phyloP scores from a whole-genome alignment of 2,888 invertebrate species.

The Gonocerus acuteangulatus region DNA sequence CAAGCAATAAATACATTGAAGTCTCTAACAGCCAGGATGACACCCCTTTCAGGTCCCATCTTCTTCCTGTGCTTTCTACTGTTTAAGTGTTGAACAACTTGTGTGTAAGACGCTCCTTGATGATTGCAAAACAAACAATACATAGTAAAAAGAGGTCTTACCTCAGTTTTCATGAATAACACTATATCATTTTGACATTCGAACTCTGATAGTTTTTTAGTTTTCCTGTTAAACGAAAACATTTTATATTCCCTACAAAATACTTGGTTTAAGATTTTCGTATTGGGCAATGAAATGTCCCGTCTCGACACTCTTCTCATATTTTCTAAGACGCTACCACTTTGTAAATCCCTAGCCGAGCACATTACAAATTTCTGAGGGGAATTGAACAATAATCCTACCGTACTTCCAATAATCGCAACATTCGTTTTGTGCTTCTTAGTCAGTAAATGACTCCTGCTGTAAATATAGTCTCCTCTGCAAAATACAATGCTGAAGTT shows the following conservation, averaged over 20 bases:
- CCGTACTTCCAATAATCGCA: not conserved
- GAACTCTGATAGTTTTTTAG: not conserved
- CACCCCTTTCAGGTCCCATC: not conserved
- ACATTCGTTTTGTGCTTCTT: not conserved
- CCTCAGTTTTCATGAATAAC: not conserved
- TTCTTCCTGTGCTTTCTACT: not conserved
- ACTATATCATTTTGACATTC: not conserved
- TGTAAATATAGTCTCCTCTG: not conserved
- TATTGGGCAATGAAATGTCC: not conserved
- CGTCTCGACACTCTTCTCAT: not conserved
- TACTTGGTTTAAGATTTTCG: not conserved
- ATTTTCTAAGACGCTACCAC: not conserved
- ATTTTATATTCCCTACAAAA: not conserved
- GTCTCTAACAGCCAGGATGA: not conserved
- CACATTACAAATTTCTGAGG: conserved; percentile 15
- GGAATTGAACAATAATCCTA: not conserved
- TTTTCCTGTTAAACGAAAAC: not conserved
- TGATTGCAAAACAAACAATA: conserved; percentile 7
- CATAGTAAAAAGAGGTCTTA: conserved; percentile 3
- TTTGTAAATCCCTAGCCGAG: not conserved
- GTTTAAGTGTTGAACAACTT: conserved; percentile 1
- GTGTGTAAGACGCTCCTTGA: not conserved
- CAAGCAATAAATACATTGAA: conserved; percentile 7
- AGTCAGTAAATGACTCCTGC: conserved; percentile 19
- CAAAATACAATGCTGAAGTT: not conserved